These are phyloP conservation scores for Thereva nobilitata DNA, from an alignment of 2,888 invertebrate species.

Conservation along the genomic window DNA sequence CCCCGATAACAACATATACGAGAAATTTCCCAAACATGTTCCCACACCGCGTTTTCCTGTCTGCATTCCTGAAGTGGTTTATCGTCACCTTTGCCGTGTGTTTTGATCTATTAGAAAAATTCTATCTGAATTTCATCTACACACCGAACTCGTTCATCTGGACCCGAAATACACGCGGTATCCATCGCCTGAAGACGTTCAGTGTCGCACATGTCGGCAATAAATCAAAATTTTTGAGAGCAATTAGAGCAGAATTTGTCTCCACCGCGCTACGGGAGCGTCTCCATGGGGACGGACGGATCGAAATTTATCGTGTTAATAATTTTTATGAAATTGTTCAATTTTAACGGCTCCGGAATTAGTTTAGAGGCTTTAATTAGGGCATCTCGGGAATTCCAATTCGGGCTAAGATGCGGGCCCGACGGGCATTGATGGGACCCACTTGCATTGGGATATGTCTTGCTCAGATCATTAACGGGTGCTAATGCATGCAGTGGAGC, in stretches of 20 bases:
- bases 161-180: conserved; percentile 21
- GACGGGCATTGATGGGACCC: not conserved
- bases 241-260: conserved; percentile 36
- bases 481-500: conserved; percentile 28
- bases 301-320: conserved; percentile 26
- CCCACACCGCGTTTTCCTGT: not conserved
- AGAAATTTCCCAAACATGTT: conserved; percentile 8
- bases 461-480: conserved; percentile 17
- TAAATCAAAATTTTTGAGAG: conserved; percentile 36
- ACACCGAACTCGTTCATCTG: conserved; percentile 15
- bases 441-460: not conserved
- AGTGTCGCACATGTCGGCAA: conserved; percentile 28
- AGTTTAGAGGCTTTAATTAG: conserved; percentile 16
- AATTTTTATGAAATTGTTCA: conserved; percentile 30
- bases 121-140: not conserved
- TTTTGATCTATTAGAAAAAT: conserved; percentile 1
- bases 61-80: conserved; percentile 12
- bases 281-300: conserved; percentile 13
- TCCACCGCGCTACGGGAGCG: conserved; percentile 6
- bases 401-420: conserved; percentile 10
- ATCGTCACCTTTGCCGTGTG: conserved; percentile 29
- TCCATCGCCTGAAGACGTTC: conserved; percentile 2
- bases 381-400: conserved; percentile 1
- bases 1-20: conserved; percentile 2
- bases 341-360: conserved; percentile 22